Conservation (phyloP, 1,140 invertebrate genomes). For the Coptotermes formosanus region DNA sequence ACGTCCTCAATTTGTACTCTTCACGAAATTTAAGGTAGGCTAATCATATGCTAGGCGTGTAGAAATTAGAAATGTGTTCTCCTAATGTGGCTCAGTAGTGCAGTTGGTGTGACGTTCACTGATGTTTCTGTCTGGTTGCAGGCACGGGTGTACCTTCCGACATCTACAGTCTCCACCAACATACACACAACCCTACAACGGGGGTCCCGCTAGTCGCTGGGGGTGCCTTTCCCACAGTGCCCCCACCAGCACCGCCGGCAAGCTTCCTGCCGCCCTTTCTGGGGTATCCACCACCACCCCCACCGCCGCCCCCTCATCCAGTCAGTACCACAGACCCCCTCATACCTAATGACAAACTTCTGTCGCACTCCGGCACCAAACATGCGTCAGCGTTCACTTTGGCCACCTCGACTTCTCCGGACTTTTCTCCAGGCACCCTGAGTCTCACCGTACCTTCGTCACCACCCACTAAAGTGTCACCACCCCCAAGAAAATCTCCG, state of each 20-base stretch:
- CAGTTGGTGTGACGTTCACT: too few relatives aligned
- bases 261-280: conserved; percentile 18
- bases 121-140: not conserved
- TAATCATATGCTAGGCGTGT: too few relatives aligned
- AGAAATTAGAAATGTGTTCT: too few relatives aligned
- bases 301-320: not conserved
- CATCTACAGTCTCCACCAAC: conserved; percentile 17
- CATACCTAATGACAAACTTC: not conserved
- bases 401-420: not conserved
- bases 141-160: not conserved
- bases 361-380: not conserved
- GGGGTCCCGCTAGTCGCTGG: not conserved
- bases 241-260: conserved; percentile 10
- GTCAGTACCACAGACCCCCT: not conserved
- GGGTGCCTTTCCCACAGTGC: conserved; percentile 6
- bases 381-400: not conserved
- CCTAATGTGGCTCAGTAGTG: too few relatives aligned
- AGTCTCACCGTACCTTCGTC: not conserved
- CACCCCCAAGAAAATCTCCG: conserved; percentile 2
- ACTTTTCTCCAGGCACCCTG: not conserved
- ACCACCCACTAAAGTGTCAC: not conserved
- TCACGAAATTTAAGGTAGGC: too few relatives aligned
- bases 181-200: not conserved
- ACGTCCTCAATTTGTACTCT: too few relatives aligned
- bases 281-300: conserved; percentile 28